Conservation (phyloP, 23 tunicate species). For the Diplosoma virens region DNA sequence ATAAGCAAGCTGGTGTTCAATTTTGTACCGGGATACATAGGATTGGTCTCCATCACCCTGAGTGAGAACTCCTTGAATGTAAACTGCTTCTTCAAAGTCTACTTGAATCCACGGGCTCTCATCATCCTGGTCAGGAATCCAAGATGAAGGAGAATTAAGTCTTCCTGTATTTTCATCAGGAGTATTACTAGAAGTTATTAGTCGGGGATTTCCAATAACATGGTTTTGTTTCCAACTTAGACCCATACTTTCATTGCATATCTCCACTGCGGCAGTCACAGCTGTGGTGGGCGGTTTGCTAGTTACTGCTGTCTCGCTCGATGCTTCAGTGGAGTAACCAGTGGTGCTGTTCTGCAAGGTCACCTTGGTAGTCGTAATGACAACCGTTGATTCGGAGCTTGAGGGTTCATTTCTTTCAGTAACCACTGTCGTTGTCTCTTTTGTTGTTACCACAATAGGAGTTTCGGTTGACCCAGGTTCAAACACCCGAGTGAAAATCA, state of each 20-base stretch:
- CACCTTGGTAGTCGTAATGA: slow-evolving; percentile 35
- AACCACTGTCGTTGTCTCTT: slow-evolving; percentile 49
- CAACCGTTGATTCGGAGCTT: neutral
- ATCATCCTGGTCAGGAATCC: slow-evolving; percentile 32
- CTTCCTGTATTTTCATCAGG: slow-evolving; percentile 36
- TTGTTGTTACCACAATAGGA: slow-evolving; percentile 5
- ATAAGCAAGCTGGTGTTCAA: neutral
- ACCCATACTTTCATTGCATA: slow-evolving; percentile 54
- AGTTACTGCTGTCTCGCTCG: neutral
- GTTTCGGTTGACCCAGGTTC: neutral
- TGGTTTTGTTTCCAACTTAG: slow-evolving; percentile 13
- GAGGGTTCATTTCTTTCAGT: slow-evolving; percentile 42
- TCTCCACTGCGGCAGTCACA: neutral
- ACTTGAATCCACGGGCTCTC: slow-evolving; percentile 57
- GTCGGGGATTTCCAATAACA: slow-evolving; percentile 33
- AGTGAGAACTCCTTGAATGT: slow-evolving; percentile 28
- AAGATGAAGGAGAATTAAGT: slow-evolving; percentile 13
- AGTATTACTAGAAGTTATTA: slow-evolving; percentile 45
- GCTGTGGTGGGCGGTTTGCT: neutral
- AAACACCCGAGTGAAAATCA: neutral
- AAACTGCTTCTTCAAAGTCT: slow-evolving; percentile 48
- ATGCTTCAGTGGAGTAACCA: neutral
- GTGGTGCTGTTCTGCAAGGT: slow-evolving; percentile 25
- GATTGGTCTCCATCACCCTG: slow-evolving; percentile 49
- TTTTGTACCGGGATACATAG: slow-evolving; percentile 43